Conservation (phyloP, 2,113 vertebrate species). For the Triplophysa siluroides region DNA sequence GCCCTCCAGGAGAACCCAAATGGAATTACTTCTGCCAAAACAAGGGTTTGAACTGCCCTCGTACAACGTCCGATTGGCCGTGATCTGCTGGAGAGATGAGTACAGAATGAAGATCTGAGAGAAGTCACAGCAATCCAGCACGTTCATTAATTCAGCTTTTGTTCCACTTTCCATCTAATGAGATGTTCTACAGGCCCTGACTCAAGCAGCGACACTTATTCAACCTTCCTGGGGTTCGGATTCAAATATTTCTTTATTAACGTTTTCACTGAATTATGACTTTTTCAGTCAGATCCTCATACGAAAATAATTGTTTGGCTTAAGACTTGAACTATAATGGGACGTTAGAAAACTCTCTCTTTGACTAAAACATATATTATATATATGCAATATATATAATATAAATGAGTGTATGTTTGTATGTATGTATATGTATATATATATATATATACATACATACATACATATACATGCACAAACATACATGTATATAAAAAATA, state of each 20-base stretch:
- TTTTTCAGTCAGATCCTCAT: no score
- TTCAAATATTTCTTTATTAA: constrained; percentile 3
- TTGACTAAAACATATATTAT: not conserved
- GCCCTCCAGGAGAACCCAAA: constrained; percentile 48
- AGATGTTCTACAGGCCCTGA: not conserved
- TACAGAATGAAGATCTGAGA: constrained; percentile 17
- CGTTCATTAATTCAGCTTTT: constrained; percentile 31
- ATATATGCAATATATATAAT: no score
- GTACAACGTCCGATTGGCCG: constrained; percentile 11
- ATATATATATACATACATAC: no score
- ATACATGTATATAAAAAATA: no score
- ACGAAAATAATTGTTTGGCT: not conserved
- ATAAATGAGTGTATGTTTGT: no score
- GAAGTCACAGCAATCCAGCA: not conserved
- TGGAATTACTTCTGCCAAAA: constrained; percentile 48
- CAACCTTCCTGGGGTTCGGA: not conserved
- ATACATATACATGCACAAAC: no score
- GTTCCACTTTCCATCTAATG: constrained; percentile 18
- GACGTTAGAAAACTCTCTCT: not conserved
- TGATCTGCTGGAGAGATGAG: constrained; percentile 36
- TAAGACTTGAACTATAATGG: no score
- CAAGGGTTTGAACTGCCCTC: constrained; percentile 27
- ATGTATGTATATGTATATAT: no score
- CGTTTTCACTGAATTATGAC: no score
- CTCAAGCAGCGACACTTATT: constrained; percentile 18